Base-by-base conservation (phyloP, 2,797 vertebrate genomes). In the Octomys mimax region DNA sequence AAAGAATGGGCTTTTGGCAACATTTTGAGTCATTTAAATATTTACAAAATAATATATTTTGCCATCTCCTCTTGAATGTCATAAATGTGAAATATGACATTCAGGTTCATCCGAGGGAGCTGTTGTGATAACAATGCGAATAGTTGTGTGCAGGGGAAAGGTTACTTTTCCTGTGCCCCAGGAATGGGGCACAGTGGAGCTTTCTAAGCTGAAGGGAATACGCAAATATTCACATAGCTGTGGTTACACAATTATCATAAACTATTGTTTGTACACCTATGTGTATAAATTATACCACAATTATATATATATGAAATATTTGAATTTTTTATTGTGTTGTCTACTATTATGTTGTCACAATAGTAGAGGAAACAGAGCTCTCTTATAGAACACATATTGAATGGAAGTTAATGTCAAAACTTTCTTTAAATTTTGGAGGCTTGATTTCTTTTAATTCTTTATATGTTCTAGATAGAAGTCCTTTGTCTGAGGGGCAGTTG, bases 281-380 rank as follows among this genome's bases (percentile, higher is more conserved):
- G 9, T 49, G 75, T 18, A 36, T 64, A 64, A 84, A 87, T 46
- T 77, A 64, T 33, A 87, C 26, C 31, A 49, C 33, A 78, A 36
- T 61, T 78, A 61, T 4, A 36, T 46, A 1, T 42, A 21, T 70
- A 57, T 64, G 36, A 95, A 54, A 85, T 66, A 80, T 83, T 89
- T 89, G 70, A 70, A 81, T 82, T 94, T 95, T 90, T 49, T 24
- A 92, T 42, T 42, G 42, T 42, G 42, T 42, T 42, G 42, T 42
- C 42, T 42, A 39, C 39, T 39, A 39, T 39, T 92, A 28, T 82
- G 6, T 73, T 73, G 24, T 68, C 85, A 86, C 78, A 94, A 92
- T 92, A 68, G 36, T 33, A n/a, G 13, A 89, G 19, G n/a, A 81
- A 82, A 49, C 4, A n/a, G 19, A 91, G 80, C n/a, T 87, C 4